Conservation (phyloP, 2,797 vertebrate genomes). For the Paedocypris micromegethes region DNA sequence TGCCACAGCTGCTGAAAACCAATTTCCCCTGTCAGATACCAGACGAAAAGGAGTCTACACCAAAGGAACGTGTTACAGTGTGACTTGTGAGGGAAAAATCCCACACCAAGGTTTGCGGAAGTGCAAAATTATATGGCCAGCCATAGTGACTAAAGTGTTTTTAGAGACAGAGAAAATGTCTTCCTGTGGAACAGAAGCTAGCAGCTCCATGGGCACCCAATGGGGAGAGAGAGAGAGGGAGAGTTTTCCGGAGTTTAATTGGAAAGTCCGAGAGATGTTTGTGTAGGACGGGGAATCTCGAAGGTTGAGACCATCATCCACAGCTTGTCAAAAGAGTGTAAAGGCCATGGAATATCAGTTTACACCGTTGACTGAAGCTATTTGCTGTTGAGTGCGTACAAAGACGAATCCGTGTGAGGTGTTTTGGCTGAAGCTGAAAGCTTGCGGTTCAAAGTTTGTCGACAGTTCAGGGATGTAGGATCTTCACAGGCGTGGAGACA, state of each 20-base stretch:
- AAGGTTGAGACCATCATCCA: slow-evolving; percentile 23
- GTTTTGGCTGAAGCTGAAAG: slow-evolving; percentile 21
- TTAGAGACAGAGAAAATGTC: slow-evolving; percentile 54
- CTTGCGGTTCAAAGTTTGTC: slow-evolving; percentile 39
- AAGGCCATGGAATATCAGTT: slow-evolving; percentile 12
- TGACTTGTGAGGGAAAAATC: background rate
- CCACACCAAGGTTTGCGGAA: slow-evolving; percentile 22
- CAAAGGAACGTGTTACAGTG: background rate
- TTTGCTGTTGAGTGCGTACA: too few relatives aligned
- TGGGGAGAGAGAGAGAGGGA: slow-evolving; percentile 36
- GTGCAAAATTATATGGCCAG: slow-evolving; percentile 8
- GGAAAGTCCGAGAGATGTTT: slow-evolving; percentile 40
- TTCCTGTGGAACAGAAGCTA: slow-evolving; percentile 50
- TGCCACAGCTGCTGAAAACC: slow-evolving; percentile 23
- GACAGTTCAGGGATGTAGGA: slow-evolving; percentile 34
- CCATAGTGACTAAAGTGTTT: slow-evolving; percentile 39
- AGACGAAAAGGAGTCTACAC: slow-evolving; percentile 8
- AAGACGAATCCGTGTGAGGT: slow-evolving; percentile 12
- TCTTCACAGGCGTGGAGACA: slow-evolving; percentile 35
- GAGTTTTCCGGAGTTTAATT: slow-evolving; percentile 45
- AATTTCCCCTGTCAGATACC: slow-evolving; percentile 39
- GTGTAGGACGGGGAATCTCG: slow-evolving; percentile 22
- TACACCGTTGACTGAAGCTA: background rate
- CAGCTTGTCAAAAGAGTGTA: slow-evolving; percentile 22
- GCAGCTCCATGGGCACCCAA: slow-evolving; percentile 40